Evolutionary conservation across 2,113 vertebrate species (phyloP), one percentile per base, ranked within the genome.

Genomic region (Condylura cristata): DNA sequence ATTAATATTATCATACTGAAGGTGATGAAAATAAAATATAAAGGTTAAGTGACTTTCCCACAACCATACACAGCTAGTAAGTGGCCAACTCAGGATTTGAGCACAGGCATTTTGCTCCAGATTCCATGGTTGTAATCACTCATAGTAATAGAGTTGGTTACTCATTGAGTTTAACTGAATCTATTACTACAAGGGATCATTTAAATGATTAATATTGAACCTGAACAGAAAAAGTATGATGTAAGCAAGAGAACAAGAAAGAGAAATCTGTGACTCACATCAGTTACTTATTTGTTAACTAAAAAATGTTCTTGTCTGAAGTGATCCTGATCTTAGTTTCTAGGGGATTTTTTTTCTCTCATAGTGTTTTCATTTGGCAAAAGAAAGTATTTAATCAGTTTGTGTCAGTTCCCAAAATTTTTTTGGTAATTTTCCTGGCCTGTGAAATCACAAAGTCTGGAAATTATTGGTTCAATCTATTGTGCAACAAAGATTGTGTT

Each of bases 401-500:
- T 89, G 18, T 83, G 17, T 79, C 74, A 63, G 12, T 84, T 71
- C 75, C n/a, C 16, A 44, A 48, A 48, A 72, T 70, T 24, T 56
- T 79, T 74, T 84, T 74, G 58, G 32, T 80, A 84, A 95, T 86
- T 91, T 82, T 92, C 66, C 72, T 89, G 26, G 46, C 86, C 46
- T 88, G 10, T 93, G 53, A 96, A 85, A 56, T 95, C 63, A 51
- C 20, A 70, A 86, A 83, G 46, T 66, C 56, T 96, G 66, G 51
- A 81, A 95, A 93, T 84, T 34, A 94, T 68, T 80, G 28, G 37
- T 83, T 58, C 24, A 44, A 34, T 78, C 41, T 92, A 70, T 89
- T 92, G 44, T 86, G 81, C 70, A 94, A 94, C 13, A 60, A 72
- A 65, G 14, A 26, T 71, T 70, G 39, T 86, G 5, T 41, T 5